Conservation (phyloP, 2,888 invertebrate species). For the Dasysyrphus tricinctus region DNA sequence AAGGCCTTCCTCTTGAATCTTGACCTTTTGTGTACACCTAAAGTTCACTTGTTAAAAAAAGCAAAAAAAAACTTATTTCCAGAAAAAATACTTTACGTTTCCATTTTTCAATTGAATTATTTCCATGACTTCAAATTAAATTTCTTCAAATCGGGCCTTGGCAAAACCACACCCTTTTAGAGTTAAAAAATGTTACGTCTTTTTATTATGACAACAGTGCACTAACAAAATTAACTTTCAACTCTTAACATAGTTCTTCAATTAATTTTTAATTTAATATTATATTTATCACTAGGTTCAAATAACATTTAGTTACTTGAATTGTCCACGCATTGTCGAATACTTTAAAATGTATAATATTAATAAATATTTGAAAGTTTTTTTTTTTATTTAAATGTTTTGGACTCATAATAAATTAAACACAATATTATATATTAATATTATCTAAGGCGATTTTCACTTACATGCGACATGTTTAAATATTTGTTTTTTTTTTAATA, state of each 20-base stretch:
- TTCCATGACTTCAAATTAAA: background rate
- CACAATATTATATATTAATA: background rate
- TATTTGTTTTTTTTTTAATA: too few species aligned
- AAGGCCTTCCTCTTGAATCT: too few species aligned
- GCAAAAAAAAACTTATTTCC: too few species aligned
- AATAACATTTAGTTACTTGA: too few species aligned
- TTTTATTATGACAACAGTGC: background rate
- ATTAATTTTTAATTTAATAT: background rate
- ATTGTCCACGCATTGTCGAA: too few species aligned
- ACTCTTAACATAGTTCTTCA: background rate
- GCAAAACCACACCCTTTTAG: constrained; percentile 6
- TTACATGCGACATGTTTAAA: constrained; percentile 67
- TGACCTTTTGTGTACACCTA: too few species aligned
- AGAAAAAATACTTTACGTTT: too few species aligned
- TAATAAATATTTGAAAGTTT: background rate
- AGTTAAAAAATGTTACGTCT: background rate
- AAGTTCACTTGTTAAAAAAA: too few species aligned
- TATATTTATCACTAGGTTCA: too few species aligned
- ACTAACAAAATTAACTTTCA: background rate
- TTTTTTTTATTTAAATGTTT: background rate
- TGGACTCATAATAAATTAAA: background rate
- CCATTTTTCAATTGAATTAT: background rate
- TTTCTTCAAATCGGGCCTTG: background rate
- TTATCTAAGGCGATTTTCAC: background rate
- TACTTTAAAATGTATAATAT: background rate